These are phyloP conservation scores for Takifugu rubripes DNA, from an alignment of 2,797 vertebrate genomes.

Conservation along the genomic window DNA sequence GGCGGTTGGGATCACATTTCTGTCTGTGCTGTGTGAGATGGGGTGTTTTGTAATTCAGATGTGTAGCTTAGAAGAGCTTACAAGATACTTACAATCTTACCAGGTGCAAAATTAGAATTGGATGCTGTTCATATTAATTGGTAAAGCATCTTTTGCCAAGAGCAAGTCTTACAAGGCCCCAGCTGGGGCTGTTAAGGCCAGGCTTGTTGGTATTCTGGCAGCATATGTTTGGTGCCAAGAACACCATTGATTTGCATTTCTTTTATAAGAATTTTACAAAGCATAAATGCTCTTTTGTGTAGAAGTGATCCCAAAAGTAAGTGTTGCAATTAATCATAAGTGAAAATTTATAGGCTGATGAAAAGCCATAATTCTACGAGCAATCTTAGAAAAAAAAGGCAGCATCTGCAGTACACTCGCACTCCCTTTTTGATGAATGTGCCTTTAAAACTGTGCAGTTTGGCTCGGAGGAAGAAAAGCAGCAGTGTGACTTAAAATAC, in stretches of 20 bases:
- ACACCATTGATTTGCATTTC: conserved; percentile 87
- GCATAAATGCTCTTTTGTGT: conserved; percentile 83
- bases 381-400: conserved; percentile 73
- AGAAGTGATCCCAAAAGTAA: conserved; percentile 83
- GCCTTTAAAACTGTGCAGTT: conserved; percentile 81
- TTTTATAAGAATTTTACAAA: conserved; percentile 86
- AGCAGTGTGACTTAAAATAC: conserved; percentile 74
- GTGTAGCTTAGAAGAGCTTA: conserved; percentile 61
- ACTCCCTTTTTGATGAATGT: conserved; percentile 81
- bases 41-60: conserved; percentile 59
- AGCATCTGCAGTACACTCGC: conserved; percentile 79
- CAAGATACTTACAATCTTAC: conserved; percentile 72
- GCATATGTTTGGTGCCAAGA: conserved; percentile 87
- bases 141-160: conserved; percentile 81
- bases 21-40: conserved; percentile 15
- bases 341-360: conserved; percentile 87
- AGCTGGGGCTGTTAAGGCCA: conserved; percentile 86
- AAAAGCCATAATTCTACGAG: conserved; percentile 86
- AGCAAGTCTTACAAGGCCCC: conserved; percentile 84
- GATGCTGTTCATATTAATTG: conserved; percentile 86
- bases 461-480: conserved; percentile 79
- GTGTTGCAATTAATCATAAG: conserved; percentile 88
- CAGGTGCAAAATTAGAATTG: conserved; percentile 83
- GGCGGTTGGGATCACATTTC: conserved; percentile 43
- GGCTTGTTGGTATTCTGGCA: conserved; percentile 84